A percentile compares a stretch with the other conserved stretches of the same genome.
Evolutionary conservation across 2,113 vertebrate genomes (phyloP).

Genomic region (Microcebus murinus): DNA sequence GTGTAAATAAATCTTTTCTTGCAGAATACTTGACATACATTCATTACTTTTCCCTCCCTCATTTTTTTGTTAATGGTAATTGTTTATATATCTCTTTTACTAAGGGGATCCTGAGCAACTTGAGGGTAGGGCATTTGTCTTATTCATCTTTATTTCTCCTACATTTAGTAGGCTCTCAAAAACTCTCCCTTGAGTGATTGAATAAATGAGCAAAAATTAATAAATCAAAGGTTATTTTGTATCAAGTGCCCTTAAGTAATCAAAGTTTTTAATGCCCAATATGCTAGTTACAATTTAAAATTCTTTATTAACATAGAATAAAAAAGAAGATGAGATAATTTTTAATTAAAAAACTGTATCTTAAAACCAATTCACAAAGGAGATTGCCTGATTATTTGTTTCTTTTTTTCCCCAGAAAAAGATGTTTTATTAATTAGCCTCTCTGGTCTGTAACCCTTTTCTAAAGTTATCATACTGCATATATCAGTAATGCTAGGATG

Average conservation of each 20-base stretch:
- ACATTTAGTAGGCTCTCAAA: not conserved
- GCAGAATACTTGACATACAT: not conserved
- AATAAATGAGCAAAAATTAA: slow-evolving; percentile 63
- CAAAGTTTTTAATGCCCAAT: slow-evolving; percentile 69
- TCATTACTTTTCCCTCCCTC: not conserved
- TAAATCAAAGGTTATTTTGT: slow-evolving; percentile 70
- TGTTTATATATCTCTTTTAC: not conserved
- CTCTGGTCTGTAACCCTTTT: not conserved
- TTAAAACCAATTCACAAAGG: slow-evolving; percentile 61
- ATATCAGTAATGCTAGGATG: slow-evolving; percentile 9
- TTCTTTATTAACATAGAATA: slow-evolving; percentile 58
- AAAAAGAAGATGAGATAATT: slow-evolving; percentile 52
- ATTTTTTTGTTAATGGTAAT: not conserved
- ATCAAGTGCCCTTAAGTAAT: slow-evolving; percentile 77
- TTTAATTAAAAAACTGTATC: slow-evolving; percentile 61
- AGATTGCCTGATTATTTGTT: slow-evolving; percentile 58
- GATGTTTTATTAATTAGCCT: slow-evolving; percentile 64
- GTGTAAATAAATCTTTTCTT: not conserved
- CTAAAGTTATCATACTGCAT: not conserved
- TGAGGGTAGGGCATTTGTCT: not conserved
- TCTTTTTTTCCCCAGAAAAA: not conserved
- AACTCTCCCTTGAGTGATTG: slow-evolving; percentile 40
- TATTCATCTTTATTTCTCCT: slow-evolving; percentile 15
- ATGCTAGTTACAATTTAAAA: slow-evolving; percentile 61
- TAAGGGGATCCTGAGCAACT: not conserved